Base-by-base conservation (phyloP, 1,140 invertebrate species). In the Fopius arisanus region DNA sequence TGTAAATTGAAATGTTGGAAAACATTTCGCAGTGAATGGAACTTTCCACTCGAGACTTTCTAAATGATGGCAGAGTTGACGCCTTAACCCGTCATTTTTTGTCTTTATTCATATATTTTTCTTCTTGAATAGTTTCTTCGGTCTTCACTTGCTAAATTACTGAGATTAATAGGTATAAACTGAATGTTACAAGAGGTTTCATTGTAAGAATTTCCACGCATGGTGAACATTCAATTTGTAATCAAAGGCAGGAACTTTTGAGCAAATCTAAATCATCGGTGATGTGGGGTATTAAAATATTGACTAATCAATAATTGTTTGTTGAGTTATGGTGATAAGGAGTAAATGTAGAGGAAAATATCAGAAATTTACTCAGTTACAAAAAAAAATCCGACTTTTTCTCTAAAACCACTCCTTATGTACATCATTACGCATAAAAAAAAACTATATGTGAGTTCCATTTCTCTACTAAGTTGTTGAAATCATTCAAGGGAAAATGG, bases 11-110 rank as follows among this genome's bases (percentile, higher is more conserved):
- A 48, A 19, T 48, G 43, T 59, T 19, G 54, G n/a, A 51, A 51
- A 28, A 28, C 54, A 59, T 59, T 59, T 59, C 54, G 23, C 23
- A 59, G 54, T 59, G 54, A 59, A 59, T 59, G 54, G 1, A 59
- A 59, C 54, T 59, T 59, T 59, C 54, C 54, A 59, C 54, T 59
- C 54, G 54, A 28, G 23, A 59, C 54, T 59, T 59, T 59, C 54
- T 59, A 59, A 59, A 59, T 59, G 54, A 59, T 59, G 54, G 54
- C 54, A 59, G 54, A 59, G 54, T 59, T 59, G 54, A 59, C 54
- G 54, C 54, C 54, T 59, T 2, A 59, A 28, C 54, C 54, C 23
- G 54, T 59, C 54, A 59, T 23, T 59, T 26, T 59, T 59, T 59
- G 14, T 59, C 19, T 26, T 59, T 26, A 59, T 59, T 59, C 23